Conservation (phyloP, 2,113 vertebrate species). For the Phoxinus phoxinus region DNA sequence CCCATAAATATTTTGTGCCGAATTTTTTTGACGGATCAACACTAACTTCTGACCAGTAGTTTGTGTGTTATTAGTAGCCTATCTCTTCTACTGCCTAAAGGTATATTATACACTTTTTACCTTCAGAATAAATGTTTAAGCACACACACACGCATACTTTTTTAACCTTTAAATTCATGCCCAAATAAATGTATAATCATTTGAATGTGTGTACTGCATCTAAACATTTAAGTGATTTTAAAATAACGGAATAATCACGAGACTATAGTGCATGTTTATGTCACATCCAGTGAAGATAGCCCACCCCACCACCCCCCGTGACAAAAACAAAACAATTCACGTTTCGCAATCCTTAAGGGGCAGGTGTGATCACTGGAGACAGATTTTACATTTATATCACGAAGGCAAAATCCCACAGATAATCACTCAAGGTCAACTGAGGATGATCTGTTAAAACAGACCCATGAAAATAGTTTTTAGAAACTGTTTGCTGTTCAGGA, state of each 20-base stretch:
- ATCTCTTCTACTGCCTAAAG: too few species aligned
- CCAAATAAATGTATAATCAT: too few species aligned
- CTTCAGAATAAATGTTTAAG: too few species aligned
- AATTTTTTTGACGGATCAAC: too few species aligned
- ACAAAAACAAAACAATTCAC: background rate
- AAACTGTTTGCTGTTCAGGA: conserved; percentile 30
- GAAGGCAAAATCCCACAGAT: conserved; percentile 5
- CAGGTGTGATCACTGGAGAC: background rate
- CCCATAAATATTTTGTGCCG: too few species aligned
- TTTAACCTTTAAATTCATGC: too few species aligned
- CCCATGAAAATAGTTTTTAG: conserved; percentile 15
- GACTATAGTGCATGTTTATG: background rate
- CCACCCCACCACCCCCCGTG: too few species aligned
- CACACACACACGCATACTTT: too few species aligned
- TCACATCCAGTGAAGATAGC: background rate
- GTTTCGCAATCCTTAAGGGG: background rate
- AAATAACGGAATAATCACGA: background rate
- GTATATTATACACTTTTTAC: too few species aligned
- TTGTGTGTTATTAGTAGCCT: too few species aligned
- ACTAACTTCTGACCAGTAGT: too few species aligned
- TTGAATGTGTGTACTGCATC: too few species aligned
- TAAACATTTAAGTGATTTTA: background rate
- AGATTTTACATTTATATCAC: conserved; percentile 10
- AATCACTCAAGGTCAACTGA: conserved; percentile 6
- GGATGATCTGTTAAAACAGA: conserved; percentile 12